Percentiles rank a stretch among this genome's conserved stretches.
These are phyloP conservation scores for Pseudorectes ferrugineus DNA, from an alignment of 2,113 vertebrate genomes.

Conservation along the genomic window DNA sequence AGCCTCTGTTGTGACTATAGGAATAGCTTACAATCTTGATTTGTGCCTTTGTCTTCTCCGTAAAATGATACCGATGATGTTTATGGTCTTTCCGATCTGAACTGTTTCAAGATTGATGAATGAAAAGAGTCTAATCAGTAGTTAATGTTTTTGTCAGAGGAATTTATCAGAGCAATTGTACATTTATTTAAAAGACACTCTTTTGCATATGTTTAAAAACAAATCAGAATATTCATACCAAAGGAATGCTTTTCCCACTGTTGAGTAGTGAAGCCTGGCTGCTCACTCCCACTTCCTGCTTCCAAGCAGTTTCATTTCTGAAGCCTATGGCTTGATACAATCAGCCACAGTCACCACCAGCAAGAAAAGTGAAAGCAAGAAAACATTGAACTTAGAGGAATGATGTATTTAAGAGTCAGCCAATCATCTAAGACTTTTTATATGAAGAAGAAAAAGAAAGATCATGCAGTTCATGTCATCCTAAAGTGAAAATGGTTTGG, in stretches of 20 bases:
- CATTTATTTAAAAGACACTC: background rate
- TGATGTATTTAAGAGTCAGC: background rate
- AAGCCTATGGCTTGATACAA: background rate
- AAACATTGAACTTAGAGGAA: background rate
- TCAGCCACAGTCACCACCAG: background rate
- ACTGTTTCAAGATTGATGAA: background rate
- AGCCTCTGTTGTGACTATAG: background rate
- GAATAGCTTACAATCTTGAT: background rate
- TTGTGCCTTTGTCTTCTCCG: background rate
- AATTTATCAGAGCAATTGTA: background rate
- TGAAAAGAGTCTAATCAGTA: background rate
- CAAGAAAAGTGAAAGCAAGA: background rate
- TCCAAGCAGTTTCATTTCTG: background rate
- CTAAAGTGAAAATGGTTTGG: background rate
- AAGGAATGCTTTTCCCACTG: background rate
- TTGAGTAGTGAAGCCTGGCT: background rate
- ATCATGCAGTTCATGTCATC: background rate
- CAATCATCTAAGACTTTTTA: background rate
- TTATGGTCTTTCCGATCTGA: background rate
- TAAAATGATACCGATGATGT: background rate
- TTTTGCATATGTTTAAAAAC: background rate
- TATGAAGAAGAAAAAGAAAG: background rate
- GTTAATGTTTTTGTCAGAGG: background rate
- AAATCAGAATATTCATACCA: background rate
- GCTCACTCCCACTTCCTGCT: background rate